phyloP scores from a whole-genome alignment of 2,888 invertebrate genomes.

The Eudasyphora cyanicolor region DNA sequence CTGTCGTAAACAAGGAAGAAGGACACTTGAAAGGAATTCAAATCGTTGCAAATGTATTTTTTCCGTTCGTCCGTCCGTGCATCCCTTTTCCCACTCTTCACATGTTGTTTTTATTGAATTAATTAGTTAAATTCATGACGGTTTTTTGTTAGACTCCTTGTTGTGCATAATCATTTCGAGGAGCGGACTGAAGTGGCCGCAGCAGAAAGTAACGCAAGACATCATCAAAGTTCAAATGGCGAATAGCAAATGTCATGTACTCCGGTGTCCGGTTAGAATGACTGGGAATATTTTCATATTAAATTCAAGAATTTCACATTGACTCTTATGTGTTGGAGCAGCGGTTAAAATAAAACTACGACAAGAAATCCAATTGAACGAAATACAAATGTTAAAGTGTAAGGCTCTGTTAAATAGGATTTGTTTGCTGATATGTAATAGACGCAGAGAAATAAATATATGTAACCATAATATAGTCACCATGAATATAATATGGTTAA shows the following conservation, averaged over 20 bases:
- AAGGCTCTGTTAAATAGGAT: too few relatives aligned
- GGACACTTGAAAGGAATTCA: slow-evolving; percentile 43
- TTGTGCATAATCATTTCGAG: not conserved
- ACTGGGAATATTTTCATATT: not conserved
- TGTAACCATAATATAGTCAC: too few relatives aligned
- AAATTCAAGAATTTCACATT: not conserved
- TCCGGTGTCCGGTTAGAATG: not conserved
- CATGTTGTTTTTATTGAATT: slow-evolving; percentile 28
- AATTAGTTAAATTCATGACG: slow-evolving; percentile 29
- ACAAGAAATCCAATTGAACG: not conserved
- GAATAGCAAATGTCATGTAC: not conserved
- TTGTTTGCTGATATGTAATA: too few relatives aligned
- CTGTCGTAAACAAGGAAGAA: slow-evolving; percentile 28
- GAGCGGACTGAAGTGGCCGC: not conserved
- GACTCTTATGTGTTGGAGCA: not conserved
- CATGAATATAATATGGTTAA: too few relatives aligned
- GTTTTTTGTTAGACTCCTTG: not conserved
- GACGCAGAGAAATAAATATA: too few relatives aligned
- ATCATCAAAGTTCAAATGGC: not conserved
- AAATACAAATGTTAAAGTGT: too few relatives aligned
- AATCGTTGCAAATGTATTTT: slow-evolving; percentile 26
- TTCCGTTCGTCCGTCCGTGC: not conserved
- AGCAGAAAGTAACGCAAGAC: not conserved
- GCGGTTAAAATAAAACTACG: not conserved
- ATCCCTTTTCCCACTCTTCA: not conserved